A percentile compares a stretch with the other conserved stretches of the same genome.
Conservation (phyloP, 1,140 invertebrate species). For the Megalonaias nervosa region DNA sequence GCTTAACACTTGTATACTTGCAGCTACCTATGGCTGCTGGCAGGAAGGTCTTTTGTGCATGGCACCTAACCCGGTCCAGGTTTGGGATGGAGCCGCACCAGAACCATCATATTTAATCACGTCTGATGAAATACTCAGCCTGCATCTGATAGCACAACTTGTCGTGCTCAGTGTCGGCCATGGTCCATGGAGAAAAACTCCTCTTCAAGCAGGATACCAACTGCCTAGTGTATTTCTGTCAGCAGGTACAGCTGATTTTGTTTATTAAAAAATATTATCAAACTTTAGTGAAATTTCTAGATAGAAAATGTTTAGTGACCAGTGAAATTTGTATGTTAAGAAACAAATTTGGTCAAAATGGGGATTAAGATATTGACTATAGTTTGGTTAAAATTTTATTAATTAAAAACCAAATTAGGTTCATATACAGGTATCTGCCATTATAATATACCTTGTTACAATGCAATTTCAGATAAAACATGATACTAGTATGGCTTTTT, state of each 20-base stretch:
- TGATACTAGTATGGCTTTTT: too few species aligned
- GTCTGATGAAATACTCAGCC: conserved; percentile 54
- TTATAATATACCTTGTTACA: too few species aligned
- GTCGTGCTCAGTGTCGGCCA: conserved; percentile 60
- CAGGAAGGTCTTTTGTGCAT: conserved; percentile 57
- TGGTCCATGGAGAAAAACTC: conserved; percentile 40
- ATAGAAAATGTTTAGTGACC: too few species aligned
- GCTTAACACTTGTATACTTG: conserved; percentile 3
- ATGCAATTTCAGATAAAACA: too few species aligned
- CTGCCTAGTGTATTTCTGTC: conserved; percentile 60
- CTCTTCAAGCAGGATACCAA: conserved; percentile 34
- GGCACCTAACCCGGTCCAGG: conserved; percentile 48
- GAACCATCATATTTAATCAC: conserved; percentile 57
- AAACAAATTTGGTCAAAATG: too few species aligned
- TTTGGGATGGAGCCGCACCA: conserved; percentile 29
- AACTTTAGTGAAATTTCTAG: too few species aligned
- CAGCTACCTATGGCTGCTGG: conserved; percentile 62
- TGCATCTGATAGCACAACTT: conserved; percentile 58
- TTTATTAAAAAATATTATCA: too few species aligned
- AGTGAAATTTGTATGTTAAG: too few species aligned
- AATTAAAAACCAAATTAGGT: too few species aligned
- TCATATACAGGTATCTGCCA: too few species aligned
- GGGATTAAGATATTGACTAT: too few species aligned
- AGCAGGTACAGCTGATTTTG: conserved; percentile 50
- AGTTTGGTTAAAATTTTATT: too few species aligned